These are phyloP conservation scores for Coelinius sp. DNA, from an alignment of 2,888 invertebrate species.

Conservation along the genomic window DNA sequence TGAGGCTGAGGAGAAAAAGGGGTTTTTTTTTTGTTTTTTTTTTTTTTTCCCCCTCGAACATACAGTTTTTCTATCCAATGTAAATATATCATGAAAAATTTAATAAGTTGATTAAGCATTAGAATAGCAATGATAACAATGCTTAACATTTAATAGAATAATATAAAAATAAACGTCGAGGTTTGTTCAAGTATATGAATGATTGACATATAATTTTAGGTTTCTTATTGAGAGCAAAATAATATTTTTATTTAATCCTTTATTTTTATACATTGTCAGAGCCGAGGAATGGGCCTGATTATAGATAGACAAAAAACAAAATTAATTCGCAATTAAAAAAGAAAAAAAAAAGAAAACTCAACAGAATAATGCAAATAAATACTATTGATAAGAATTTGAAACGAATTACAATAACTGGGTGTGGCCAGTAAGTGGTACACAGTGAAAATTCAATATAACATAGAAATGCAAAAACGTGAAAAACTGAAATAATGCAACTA, in stretches of 20 bases:
- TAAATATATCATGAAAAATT: constrained; percentile 3
- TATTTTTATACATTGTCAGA: constrained; percentile 63
- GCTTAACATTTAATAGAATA: constrained; percentile 18
- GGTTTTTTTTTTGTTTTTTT: constrained; percentile 15
- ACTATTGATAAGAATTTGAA: constrained; percentile 31
- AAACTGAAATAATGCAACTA: constrained; percentile 36
- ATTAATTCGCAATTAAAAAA: constrained; percentile 33
- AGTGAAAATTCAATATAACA: constrained; percentile 23
- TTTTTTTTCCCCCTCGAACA: constrained; percentile 9
- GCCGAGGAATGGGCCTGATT: constrained; percentile 40
- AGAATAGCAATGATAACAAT: constrained; percentile 14
- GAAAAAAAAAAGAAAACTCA: constrained; percentile 41
- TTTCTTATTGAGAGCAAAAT: constrained; percentile 62
- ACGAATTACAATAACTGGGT: not conserved
- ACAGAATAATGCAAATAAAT: constrained; percentile 26
- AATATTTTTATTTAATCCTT: constrained; percentile 66
- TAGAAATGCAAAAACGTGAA: constrained; percentile 32
- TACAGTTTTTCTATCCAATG: constrained; percentile 1
- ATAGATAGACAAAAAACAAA: constrained; percentile 40
- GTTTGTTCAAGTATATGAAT: constrained; percentile 36
- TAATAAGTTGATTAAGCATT: constrained; percentile 5
- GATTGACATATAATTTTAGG: constrained; percentile 49
- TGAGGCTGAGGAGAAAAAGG: constrained; percentile 17
- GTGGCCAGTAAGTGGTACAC: not conserved
- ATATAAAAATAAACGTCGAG: constrained; percentile 37